Percentiles rank a stretch among this genome's conserved stretches.
phyloP scores from a whole-genome alignment of 2,113 vertebrate species.

The Ptychochromis oligacanthus region DNA sequence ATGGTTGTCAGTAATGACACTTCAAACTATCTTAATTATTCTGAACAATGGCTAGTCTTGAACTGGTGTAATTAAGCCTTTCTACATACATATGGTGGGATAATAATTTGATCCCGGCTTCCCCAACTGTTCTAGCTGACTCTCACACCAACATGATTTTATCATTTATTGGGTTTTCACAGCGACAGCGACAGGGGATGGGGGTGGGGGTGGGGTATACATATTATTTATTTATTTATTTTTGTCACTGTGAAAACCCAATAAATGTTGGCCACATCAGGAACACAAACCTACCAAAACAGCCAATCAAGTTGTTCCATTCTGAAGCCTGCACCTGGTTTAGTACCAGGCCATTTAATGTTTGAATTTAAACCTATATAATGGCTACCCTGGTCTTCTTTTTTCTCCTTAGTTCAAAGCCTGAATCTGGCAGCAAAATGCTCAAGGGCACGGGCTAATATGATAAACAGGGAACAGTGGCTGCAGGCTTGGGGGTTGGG shows the following conservation, averaged over 20 bases:
- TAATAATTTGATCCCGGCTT: constrained; percentile 41
- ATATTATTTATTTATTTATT: too few relatives aligned
- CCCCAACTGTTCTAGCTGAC: not conserved
- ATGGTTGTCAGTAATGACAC: constrained; percentile 51
- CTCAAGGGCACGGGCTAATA: constrained; percentile 73
- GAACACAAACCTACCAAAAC: constrained; percentile 11
- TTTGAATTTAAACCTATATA: constrained; percentile 64
- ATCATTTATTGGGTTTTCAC: too few relatives aligned
- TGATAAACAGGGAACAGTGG: constrained; percentile 69
- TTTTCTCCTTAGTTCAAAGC: constrained; percentile 65
- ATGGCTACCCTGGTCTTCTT: constrained; percentile 46
- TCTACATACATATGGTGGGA: constrained; percentile 22
- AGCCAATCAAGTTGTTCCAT: constrained; percentile 27
- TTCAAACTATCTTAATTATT: constrained; percentile 62
- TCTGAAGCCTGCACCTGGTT: constrained; percentile 42
- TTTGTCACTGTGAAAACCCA: too few relatives aligned
- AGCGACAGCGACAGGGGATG: too few relatives aligned
- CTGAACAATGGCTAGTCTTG: constrained; percentile 41
- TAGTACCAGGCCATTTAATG: constrained; percentile 55
- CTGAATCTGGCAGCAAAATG: constrained; percentile 56
- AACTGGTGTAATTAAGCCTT: constrained; percentile 57
- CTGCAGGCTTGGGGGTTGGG: constrained; percentile 25
- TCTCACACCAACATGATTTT: constrained; percentile 11
- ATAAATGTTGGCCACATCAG: too few relatives aligned
- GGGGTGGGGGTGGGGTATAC: too few relatives aligned